Base-by-base conservation (phyloP, 2,113 vertebrate species). In the Hiodon tergisus region DNA sequence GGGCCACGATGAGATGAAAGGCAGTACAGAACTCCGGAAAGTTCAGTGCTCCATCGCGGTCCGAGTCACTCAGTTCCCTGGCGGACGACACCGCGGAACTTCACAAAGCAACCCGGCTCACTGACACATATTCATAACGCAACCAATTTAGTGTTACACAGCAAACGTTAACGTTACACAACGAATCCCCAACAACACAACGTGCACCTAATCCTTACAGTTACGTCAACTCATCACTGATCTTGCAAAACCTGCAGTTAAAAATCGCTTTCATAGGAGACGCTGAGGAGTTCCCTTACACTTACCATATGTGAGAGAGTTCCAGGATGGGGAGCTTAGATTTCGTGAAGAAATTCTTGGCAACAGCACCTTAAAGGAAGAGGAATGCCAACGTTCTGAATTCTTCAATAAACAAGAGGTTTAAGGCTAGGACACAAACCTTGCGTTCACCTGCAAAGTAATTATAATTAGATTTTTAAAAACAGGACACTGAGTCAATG, bases 321-420 rank as follows among this genome's bases (percentile, higher is more conserved):
- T 99, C 96, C 63, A 87, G 93, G 76, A 99, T 98, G 1, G 96
- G 94, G 51, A 99, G 93, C 83, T 97, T 99, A 62, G 97, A 98
- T 87, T 96, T 99, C 54, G 96, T 99, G 90, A 99, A 98, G 87
- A 99, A 98, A 85, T 95, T 94, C 90, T 96, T 98, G 79, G 96
- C 97, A 71, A 94, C 90, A 0, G 94, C 88, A 84, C 97, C 96
- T 99, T 81, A 72, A 83, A 85, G 79, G 78, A 79, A 86, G 31
- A 0, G 5, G 9, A 73, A 16, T 67, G 9, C 4, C 6, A 53
- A 13, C 6, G 10, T 68, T 53, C 51, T 46, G 50, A 47, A 70
- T 5, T 13, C 47, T 66, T 47, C 58, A 50, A 63, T 67, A 13
- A 8, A 0, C 1, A n/a, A 8, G 48, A 11, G 48, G 11, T n/a